Percentiles rank a stretch among this genome's conserved stretches.
phyloP scores from a whole-genome alignment of 2,113 vertebrate species.

The Crotalus tigris region DNA sequence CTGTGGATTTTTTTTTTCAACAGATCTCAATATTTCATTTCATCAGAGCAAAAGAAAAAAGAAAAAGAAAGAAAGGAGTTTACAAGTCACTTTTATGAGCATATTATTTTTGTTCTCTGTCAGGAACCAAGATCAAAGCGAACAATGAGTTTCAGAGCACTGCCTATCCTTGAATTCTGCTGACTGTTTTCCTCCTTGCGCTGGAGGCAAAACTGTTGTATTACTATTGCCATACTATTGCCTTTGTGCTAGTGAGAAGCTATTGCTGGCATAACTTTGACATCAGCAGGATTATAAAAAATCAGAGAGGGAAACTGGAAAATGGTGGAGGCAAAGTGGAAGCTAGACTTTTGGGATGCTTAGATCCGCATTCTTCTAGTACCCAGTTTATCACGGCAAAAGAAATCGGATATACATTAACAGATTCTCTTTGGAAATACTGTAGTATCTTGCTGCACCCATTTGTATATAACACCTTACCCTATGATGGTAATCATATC shows the following conservation, averaged over 20 bases:
- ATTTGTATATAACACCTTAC: background rate
- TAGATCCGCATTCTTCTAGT: background rate
- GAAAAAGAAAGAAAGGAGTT: background rate
- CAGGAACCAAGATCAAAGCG: background rate
- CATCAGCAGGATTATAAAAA: background rate
- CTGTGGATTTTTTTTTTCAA: background rate
- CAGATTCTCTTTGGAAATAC: background rate
- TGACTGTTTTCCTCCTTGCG: background rate
- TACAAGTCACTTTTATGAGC: background rate
- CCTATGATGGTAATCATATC: background rate
- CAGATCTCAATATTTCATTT: background rate
- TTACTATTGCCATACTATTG: background rate
- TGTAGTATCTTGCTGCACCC: background rate
- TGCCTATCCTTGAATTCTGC: background rate
- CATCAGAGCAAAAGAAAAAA: background rate
- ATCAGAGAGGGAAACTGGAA: background rate
- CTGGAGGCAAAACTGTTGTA: background rate
- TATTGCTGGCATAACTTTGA: background rate
- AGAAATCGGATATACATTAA: background rate
- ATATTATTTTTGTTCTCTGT: background rate
- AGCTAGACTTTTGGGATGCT: background rate
- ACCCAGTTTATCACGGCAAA: background rate
- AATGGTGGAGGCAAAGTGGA: background rate
- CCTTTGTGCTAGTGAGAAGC: background rate
- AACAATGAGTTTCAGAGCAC: background rate